Evolutionary conservation across 2,797 vertebrate species (phyloP), one percentile per base, ranked within the genome.

Genomic region (Clamator glandarius): DNA sequence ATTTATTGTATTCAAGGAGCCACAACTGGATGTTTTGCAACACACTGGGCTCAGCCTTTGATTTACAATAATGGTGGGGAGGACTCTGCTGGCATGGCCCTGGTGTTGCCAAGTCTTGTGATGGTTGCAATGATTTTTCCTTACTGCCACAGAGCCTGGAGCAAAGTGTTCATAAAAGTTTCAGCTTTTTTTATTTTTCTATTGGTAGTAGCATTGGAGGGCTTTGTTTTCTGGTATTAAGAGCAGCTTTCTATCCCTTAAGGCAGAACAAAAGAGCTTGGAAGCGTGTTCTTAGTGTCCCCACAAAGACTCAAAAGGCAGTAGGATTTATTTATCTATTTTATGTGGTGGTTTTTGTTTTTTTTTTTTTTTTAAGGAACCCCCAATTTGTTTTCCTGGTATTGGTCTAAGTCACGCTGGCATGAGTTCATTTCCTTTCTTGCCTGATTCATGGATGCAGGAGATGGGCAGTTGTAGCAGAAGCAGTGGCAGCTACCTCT

Each of bases 181-280:
- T 94, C 83, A 84, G 70, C 33, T 89, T 36, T 33, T 66, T 69
- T 86, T 64, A 79, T 51, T 36, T n/a, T n/a, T n/a, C 26, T 66
- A 44, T 86, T 95, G 89, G 87, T 95, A 93, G 91, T 89, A 82
- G 95, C 92, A 94, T 78, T 92, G 83, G 73, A 90, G 70, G 77
- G 91, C 91, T 96, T 96, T 96, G 94, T 96, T 95, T 96, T 92
- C 80, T 84, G 96, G 87, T 92, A 95, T 96, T 95, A 95, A 94
- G 96, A 92, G 95, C 95, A 95, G 91, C 90, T 94, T 96, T 95
- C 94, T 75, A 79, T 68, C 93, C 96, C 90, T 93, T 79, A 95
- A 95, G 94, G 94, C 84, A 95, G 93, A 95, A 95, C 80, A 95
- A 82, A 92, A 92, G 92, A 95, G 85, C 74, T 91, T 95, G 91